A percentile compares a stretch with the other conserved stretches of the same genome.
Evolutionary conservation across 2,113 vertebrate genomes (phyloP).

Genomic region (Sula dactylatra): DNA sequence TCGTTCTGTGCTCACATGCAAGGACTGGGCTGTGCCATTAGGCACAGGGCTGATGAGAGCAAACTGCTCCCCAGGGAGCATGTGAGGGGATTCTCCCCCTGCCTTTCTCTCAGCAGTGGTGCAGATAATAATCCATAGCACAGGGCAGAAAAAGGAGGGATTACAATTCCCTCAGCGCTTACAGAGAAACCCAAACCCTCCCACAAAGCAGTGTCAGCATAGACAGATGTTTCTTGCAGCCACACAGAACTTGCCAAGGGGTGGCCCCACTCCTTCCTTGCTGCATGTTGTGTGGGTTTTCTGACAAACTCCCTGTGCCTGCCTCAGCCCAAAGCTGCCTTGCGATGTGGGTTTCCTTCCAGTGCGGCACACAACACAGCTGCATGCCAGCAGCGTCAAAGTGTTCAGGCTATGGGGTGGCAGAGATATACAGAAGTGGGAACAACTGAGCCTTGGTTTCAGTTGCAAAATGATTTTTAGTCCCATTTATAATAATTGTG

Average conservation of each 20-base stretch:
- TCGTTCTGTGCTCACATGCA: background rate
- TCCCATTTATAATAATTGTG: background rate
- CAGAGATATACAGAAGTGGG: background rate
- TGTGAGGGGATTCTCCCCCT: background rate
- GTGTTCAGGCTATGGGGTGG: background rate
- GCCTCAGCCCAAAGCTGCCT: background rate
- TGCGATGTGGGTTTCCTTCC: background rate
- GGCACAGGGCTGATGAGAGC: background rate
- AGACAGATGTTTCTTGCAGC: background rate
- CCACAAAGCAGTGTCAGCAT: background rate
- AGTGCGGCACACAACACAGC: background rate
- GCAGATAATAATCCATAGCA: background rate
- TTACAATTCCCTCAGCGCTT: background rate
- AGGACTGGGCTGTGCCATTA: background rate
- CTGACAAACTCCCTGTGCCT: background rate
- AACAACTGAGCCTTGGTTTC: background rate
- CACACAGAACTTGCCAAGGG: background rate
- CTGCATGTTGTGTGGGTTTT: background rate
- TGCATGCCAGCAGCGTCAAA: background rate
- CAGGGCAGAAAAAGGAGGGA: background rate
- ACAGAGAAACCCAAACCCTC: background rate
- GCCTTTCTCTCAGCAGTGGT: background rate
- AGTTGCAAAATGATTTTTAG: background rate
- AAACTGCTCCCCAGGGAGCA: background rate
- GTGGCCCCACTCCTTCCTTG: background rate